Evolutionary conservation across 2,888 invertebrate species (phyloP).

Genomic region (Himalopsyche tibetana): DNA sequence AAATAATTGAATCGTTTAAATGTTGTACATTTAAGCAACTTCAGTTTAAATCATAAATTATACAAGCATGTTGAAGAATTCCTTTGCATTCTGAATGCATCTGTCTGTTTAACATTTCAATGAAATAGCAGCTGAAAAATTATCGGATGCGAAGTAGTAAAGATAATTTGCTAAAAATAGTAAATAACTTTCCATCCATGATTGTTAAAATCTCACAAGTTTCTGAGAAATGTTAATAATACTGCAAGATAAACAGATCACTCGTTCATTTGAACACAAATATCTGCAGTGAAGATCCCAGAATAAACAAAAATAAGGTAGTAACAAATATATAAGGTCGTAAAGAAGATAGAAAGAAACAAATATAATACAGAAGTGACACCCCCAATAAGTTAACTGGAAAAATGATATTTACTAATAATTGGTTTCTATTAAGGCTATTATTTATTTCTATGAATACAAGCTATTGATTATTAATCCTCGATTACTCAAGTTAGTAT

Average conservation of each 20-base stretch:
- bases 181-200: not conserved
- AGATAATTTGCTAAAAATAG: not conserved
- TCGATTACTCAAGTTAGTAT: no score
- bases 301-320: no score
- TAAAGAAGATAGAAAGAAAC: no score
- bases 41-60: not conserved
- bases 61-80: not conserved
- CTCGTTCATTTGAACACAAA: constrained; percentile 3
- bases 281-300: not conserved
- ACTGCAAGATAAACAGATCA: not conserved
- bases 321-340: no score
- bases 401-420: no score
- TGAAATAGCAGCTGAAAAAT: not conserved
- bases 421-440: no score
- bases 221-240: not conserved
- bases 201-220: not conserved
- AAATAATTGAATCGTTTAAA: no score
- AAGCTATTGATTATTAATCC: no score
- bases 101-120: not conserved
- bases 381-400: no score
- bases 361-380: no score
- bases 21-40: not conserved
- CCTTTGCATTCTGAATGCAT: no score
- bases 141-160: not conserved
- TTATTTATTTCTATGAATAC: no score